Conservation (phyloP, 2,113 vertebrate species). For the Ammodytes dubius region DNA sequence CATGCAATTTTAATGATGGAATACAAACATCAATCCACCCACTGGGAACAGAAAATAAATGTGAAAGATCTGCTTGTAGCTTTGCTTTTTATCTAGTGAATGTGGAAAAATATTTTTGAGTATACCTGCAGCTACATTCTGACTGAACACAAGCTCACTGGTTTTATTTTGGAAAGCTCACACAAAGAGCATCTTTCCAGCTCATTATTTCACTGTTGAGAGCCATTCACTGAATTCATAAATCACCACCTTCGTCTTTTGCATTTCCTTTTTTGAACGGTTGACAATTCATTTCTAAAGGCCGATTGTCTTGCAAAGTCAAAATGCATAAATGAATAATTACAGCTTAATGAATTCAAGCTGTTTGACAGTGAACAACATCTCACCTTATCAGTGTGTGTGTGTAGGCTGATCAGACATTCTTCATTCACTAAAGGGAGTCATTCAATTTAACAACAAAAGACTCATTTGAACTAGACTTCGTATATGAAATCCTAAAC, state of each 20-base stretch:
- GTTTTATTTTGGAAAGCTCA: conserved; percentile 40
- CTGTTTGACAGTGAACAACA: not conserved
- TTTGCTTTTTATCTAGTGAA: conserved; percentile 23
- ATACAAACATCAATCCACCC: conserved; percentile 59
- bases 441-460: conserved; percentile 26
- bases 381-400: conserved; percentile 12
- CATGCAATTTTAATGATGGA: conserved; percentile 57
- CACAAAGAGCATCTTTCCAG: not conserved
- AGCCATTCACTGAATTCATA: conserved; percentile 14
- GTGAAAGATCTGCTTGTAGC: conserved; percentile 21
- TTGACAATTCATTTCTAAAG: conserved; percentile 7
- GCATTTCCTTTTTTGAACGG: conserved; percentile 4
- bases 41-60: conserved; percentile 41
- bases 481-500: not conserved
- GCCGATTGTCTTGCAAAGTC: not conserved
- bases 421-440: conserved; percentile 29
- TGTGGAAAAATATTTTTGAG: conserved; percentile 32
- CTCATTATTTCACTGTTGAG: conserved; percentile 34
- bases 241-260: conserved; percentile 28
- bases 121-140: conserved; percentile 14
- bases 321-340: conserved; percentile 4
- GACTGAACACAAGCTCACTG: conserved; percentile 21
- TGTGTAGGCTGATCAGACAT: not conserved
- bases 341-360: conserved; percentile 6
- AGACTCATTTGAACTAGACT: conserved; percentile 3